Base-by-base conservation (phyloP, 2,888 invertebrate species). In the Drosophila differens region DNA sequence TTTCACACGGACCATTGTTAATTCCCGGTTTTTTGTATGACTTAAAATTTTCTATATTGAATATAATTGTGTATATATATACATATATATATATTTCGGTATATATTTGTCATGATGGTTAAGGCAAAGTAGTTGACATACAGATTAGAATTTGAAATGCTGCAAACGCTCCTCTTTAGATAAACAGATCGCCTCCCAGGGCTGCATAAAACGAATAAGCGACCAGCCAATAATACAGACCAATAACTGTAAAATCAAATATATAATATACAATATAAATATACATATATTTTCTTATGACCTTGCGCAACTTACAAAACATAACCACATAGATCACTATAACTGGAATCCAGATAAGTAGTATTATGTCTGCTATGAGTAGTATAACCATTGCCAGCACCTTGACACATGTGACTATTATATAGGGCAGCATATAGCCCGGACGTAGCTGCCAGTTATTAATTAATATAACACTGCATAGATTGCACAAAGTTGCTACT, bases 201-300 rank as follows among this genome's bases (percentile, higher is more conserved):
- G 87, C 87, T 22, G 87, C 91, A 60, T 87, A 87, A 28, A 90
- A 84, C n/a, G 86, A 87, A 70, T 87, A 87, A 57, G 70, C 71
- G 47, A 89, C 89, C 39, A 89, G 52, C 84, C 91, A 90, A 33
- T 53, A 76, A 35, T 87, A 87, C 2, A 72, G 0, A 16, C 66
- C 47, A 0, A 76, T 0, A 16, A 78, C 86, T 86, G 44, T 32
- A n/a, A 51, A 10, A 5, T 16, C 33, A 25, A 12, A 22, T 10
- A 47, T 2, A 0, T 0, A n/a, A 30, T 12, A 25, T 35, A 22
- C 6, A 35, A 10, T 14, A 44, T 4, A 16, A 4, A 51, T 16
- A 25, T 41, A 51, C 0, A 6, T 39, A n/a, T 22, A n/a, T 12
- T 2, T 16, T 5, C 22, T 14, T 1, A 44, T 5, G 1, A 7